These are phyloP conservation scores for Paragorgia papillata DNA, from an alignment of 92 coral and sea anemone genomes.

Conservation along the genomic window DNA sequence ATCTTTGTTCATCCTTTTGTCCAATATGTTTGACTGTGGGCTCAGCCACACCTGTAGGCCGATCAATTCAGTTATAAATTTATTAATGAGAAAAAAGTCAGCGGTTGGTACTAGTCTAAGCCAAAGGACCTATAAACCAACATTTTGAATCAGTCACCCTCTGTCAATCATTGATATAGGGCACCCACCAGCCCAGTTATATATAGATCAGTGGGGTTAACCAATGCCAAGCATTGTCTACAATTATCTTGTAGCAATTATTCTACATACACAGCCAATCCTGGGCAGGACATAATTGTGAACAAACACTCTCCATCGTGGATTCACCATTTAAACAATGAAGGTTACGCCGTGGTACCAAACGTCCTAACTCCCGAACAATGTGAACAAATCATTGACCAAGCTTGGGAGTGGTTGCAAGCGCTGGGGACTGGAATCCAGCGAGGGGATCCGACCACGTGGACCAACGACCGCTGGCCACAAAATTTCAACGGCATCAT, in stretches of 20 bases:
- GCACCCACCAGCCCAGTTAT: no score
- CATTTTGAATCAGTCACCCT: no score
- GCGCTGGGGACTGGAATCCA: conserved; percentile 28
- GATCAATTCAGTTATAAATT: no score
- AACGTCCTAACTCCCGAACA: conserved; percentile 6
- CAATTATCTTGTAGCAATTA: neutral
- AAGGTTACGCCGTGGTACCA: conserved; percentile 34
- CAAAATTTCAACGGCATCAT: conserved; percentile 26
- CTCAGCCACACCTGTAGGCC: no score
- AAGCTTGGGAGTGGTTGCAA: conserved; percentile 22
- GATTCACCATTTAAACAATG: conserved; percentile 4
- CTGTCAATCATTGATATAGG: no score
- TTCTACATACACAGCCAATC: neutral
- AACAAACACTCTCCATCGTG: conserved; percentile 16
- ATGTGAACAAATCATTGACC: conserved; percentile 22
- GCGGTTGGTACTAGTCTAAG: no score
- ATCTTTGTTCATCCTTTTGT: no score
- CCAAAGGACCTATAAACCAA: no score
- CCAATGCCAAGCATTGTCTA: no score
- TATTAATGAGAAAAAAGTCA: no score
- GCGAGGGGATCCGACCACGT: conserved; percentile 16
- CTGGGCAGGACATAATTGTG: conserved; percentile 1
- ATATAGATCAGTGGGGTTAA: no score
- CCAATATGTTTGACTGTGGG: no score
- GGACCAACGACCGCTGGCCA: conserved; percentile 38